A percentile compares a stretch with the other conserved stretches of the same genome.
These are phyloP conservation scores for Ceuthmochares aereus DNA, from an alignment of 2,113 vertebrate species.

Conservation along the genomic window DNA sequence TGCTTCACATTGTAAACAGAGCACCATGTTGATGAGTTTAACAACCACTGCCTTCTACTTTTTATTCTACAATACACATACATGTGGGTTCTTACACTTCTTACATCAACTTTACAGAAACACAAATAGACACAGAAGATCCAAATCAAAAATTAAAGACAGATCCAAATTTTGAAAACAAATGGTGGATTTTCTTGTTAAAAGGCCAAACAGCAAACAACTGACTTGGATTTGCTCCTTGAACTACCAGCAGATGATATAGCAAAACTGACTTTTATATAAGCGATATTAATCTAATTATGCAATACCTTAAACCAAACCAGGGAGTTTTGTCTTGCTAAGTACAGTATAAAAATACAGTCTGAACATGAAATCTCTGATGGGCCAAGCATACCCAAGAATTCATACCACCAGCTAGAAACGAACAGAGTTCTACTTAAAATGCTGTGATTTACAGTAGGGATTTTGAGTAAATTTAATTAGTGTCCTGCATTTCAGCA, in stretches of 20 bases:
- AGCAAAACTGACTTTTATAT: not conserved
- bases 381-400: not conserved
- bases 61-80: accelerated
- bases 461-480: conserved; percentile 34
- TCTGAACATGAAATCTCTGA: not conserved
- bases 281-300: not conserved
- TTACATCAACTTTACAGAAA: not conserved
- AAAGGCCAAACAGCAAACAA: not conserved
- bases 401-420: conserved; percentile 16
- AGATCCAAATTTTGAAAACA: not conserved
- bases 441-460: not conserved
- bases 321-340: not conserved
- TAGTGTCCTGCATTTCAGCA: conserved; percentile 22
- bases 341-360: not conserved
- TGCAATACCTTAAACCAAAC: not conserved
- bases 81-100: accelerated
- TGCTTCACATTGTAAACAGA: not conserved
- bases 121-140: not conserved
- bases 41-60: not conserved
- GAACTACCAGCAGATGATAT: not conserved
- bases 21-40: not conserved
- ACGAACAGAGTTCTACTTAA: not conserved
- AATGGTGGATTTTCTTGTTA: not conserved
- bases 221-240: not conserved
- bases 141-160: not conserved